Percentiles rank a stretch among this genome's conserved stretches.
Evolutionary conservation across 2,113 vertebrate species (phyloP).

Genomic region (Garra rufa): DNA sequence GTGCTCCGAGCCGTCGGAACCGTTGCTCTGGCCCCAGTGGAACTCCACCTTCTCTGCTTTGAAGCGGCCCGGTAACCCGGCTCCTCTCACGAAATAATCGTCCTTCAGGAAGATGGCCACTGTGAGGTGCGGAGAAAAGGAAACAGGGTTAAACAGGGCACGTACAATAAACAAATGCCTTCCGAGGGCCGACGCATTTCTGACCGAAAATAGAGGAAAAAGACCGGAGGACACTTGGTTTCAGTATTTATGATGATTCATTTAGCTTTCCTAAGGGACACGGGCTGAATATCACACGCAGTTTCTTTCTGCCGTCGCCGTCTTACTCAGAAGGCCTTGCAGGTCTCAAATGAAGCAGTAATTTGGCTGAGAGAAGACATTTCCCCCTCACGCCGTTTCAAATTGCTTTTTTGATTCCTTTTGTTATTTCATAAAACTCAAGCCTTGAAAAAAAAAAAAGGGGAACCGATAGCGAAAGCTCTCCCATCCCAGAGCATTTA

Average conservation of each 20-base stretch:
- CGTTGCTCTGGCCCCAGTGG: conserved; percentile 96
- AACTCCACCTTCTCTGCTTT: conserved; percentile 97
- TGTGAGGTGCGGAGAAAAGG: conserved; percentile 64
- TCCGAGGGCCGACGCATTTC: background rate
- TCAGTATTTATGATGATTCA: conserved; percentile 39
- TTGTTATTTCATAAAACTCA: conserved; percentile 61
- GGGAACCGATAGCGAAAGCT: conserved; percentile 28
- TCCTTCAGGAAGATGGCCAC: conserved; percentile 95
- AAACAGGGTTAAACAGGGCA: conserved; percentile 40
- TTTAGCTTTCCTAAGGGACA: conserved; percentile 51
- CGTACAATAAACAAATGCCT: background rate
- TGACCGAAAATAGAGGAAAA: conserved; percentile 21
- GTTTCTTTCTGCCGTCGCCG: conserved; percentile 35
- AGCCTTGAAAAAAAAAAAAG: conserved; percentile 52
- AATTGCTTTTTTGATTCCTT: conserved; percentile 57
- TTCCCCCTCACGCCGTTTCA: conserved; percentile 45
- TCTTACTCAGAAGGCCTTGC: conserved; percentile 43
- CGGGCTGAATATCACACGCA: conserved; percentile 51
- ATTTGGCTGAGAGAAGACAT: conserved; percentile 58
- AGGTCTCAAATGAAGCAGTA: conserved; percentile 60
- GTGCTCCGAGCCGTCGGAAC: conserved; percentile 92
- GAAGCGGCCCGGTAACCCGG: conserved; percentile 90
- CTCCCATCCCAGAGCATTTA: conserved; percentile 41
- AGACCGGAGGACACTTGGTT: conserved; percentile 44
- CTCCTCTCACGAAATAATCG: conserved; percentile 93